Percentiles rank a stretch among this genome's conserved stretches.
These are phyloP conservation scores for Penaeus chinensis DNA, from an alignment of 1,140 invertebrate species.

Conservation along the genomic window DNA sequence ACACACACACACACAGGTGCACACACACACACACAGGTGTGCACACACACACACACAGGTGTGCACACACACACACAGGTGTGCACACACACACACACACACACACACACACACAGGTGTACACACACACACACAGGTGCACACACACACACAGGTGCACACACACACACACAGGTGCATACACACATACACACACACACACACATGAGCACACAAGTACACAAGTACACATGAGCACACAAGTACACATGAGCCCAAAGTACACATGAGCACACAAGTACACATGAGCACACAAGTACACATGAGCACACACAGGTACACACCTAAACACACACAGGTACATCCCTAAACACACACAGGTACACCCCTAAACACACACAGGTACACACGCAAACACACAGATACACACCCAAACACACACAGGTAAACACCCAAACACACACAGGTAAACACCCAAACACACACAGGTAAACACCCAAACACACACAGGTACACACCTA, in stretches of 20 bases:
- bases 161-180: background rate
- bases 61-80: background rate
- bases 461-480: too few relatives aligned
- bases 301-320: background rate
- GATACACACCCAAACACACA: background rate
- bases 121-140: too few relatives aligned
- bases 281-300: background rate
- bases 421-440: background rate
- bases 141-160: too few relatives aligned
- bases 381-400: background rate
- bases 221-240: too few relatives aligned
- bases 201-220: too few relatives aligned
- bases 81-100: background rate
- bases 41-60: background rate
- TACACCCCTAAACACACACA: background rate
- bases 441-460: background rate
- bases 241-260: background rate
- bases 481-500: too few relatives aligned
- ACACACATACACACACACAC: too few relatives aligned
- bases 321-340: background rate
- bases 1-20: background rate
- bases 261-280: background rate
- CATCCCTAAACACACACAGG: background rate
- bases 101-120: background rate
- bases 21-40: background rate